Conservation (phyloP, 2,113 vertebrate genomes). For the Tamias sibiricus region DNA sequence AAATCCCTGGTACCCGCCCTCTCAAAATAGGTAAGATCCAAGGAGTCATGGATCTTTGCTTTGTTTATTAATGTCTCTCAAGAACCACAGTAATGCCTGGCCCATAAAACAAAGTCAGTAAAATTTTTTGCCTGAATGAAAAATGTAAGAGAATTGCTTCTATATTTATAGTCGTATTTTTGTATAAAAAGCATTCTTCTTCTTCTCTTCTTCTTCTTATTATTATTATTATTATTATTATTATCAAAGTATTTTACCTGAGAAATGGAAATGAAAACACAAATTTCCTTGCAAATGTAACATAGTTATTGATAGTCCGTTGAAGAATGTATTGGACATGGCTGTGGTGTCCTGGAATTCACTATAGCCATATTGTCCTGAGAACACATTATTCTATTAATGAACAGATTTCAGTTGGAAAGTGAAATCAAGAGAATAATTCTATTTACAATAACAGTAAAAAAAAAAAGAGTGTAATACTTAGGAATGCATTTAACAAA, state of each 20-base stretch:
- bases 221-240: too few species aligned
- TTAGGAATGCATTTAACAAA: background rate
- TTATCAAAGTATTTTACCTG: background rate
- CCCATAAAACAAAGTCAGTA: background rate
- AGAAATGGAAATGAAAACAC: background rate
- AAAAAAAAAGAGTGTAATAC: background rate
- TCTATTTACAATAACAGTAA: background rate
- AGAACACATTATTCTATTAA: background rate
- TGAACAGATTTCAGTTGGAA: background rate
- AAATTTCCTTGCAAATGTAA: background rate
- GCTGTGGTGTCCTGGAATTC: background rate
- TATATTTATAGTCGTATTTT: background rate
- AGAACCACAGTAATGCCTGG: background rate
- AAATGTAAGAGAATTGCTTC: background rate
- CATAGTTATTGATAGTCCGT: background rate
- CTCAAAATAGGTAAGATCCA: background rate
- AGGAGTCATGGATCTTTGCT: background rate
- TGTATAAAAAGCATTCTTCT: background rate
- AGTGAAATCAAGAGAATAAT: conserved; percentile 31
- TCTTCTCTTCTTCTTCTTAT: too few species aligned
- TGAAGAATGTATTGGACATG: background rate
- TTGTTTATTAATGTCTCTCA: background rate
- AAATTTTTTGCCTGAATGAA: conserved; percentile 2
- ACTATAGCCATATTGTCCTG: background rate
- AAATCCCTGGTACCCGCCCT: too few species aligned